Evolutionary conservation across 1,140 invertebrate genomes (phyloP).

Genomic region (Drosophila busckii): DNA sequence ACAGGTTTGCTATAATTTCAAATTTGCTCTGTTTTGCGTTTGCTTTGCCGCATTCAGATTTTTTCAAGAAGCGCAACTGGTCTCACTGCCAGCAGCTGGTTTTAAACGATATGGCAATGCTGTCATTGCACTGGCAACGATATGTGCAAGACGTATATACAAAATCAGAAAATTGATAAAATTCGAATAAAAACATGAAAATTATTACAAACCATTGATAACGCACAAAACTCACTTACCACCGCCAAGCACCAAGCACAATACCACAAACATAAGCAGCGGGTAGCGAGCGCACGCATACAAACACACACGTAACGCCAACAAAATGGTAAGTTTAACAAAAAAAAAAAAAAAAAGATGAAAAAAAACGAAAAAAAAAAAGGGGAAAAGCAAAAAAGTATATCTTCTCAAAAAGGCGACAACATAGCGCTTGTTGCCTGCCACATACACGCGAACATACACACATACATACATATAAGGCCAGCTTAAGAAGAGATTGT

Average conservation of each 20-base stretch:
- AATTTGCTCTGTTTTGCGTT: too few relatives aligned
- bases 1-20: too few relatives aligned
- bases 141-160: conserved; percentile 55
- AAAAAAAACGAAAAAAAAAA: conserved; percentile 4
- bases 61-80: too few relatives aligned
- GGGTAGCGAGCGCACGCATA: too few relatives aligned
- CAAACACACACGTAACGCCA: conserved; percentile 14
- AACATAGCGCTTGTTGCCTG: neutral
- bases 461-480: neutral
- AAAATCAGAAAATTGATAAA: conserved; percentile 64
- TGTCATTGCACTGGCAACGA: conserved; percentile 37
- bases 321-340: conserved; percentile 29
- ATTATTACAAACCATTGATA: conserved; percentile 42
- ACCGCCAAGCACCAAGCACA: conserved; percentile 43
- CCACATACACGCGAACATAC: neutral
- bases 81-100: conserved; percentile 2
- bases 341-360: conserved; percentile 5
- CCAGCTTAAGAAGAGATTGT: too few relatives aligned
- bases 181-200: conserved; percentile 52
- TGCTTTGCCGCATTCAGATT: too few relatives aligned
- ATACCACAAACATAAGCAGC: conserved; percentile 30
- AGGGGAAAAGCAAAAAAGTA: neutral
- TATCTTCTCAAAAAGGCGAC: neutral
- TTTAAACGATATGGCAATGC: conserved; percentile 19
- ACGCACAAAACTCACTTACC: conserved; percentile 38